phyloP scores from a whole-genome alignment of 2,113 vertebrate genomes.

The Vulpes lagopus region DNA sequence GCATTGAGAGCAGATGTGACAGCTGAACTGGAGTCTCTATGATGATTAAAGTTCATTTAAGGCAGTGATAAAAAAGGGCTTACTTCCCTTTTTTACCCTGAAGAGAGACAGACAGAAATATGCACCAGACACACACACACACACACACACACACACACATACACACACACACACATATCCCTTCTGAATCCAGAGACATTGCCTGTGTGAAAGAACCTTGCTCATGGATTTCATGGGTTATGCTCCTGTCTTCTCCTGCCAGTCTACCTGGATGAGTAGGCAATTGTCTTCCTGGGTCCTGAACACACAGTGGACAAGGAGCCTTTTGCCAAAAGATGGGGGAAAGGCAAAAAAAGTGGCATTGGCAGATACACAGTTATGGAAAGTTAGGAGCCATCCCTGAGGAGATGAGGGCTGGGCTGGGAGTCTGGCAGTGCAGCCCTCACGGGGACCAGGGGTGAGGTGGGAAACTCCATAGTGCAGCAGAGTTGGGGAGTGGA shows the following conservation, averaged over 20 bases:
- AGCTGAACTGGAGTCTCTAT: slow-evolving; percentile 54
- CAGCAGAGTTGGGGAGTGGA: background rate
- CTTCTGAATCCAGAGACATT: background rate
- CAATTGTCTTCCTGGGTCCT: background rate
- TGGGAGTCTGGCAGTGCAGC: fast-evolving
- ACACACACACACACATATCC: background rate
- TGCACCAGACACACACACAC: background rate
- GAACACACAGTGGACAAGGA: background rate
- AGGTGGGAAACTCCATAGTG: background rate
- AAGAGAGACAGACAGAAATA: background rate
- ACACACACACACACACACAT: background rate
- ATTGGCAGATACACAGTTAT: background rate
- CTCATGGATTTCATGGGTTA: background rate
- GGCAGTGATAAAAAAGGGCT: background rate
- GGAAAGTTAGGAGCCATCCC: no score
- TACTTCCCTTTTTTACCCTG: background rate
- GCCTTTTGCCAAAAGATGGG: background rate
- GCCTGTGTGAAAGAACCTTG: background rate
- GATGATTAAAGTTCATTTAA: slow-evolving; percentile 68
- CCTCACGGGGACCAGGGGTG: background rate
- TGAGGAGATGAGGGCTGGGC: fast-evolving
- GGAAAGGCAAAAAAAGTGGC: background rate
- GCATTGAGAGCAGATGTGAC: slow-evolving; percentile 71
- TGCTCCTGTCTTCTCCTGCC: background rate
- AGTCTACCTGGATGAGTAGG: no score